Percentiles rank a stretch among this genome's conserved stretches.
Evolutionary conservation across 1,140 invertebrate species (phyloP).

Genomic region (Adelges cooleyi): DNA sequence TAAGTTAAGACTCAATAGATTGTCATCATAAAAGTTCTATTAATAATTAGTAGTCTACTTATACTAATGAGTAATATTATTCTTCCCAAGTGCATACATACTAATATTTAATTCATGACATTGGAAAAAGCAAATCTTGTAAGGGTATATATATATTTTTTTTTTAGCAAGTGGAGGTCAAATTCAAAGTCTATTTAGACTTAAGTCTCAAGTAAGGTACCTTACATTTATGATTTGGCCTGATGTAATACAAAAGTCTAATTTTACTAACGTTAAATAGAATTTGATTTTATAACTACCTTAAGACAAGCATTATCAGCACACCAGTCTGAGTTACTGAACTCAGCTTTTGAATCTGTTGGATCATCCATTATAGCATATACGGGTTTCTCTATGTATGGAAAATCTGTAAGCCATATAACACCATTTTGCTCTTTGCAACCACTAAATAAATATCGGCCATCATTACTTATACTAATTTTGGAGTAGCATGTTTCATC

Average conservation of each 20-base stretch:
- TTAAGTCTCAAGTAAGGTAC: not conserved
- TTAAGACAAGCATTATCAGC: not conserved
- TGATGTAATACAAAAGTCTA: not conserved
- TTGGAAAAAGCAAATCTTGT: too few species aligned
- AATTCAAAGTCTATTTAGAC: too few species aligned
- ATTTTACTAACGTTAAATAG: not conserved
- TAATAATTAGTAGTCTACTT: too few species aligned
- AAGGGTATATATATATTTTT: too few species aligned
- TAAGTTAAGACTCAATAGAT: too few species aligned
- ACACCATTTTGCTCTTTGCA: not conserved
- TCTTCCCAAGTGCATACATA: too few species aligned
- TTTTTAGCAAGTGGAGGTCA: too few species aligned
- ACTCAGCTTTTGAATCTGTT: not conserved
- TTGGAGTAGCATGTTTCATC: not conserved
- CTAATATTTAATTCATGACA: too few species aligned
- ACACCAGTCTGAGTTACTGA: slow-evolving; percentile 16
- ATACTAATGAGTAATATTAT: too few species aligned
- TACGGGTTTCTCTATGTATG: not conserved
- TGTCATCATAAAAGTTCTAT: too few species aligned
- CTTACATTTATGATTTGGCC: not conserved
- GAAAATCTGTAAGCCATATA: not conserved
- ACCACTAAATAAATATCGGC: not conserved
- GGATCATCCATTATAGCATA: not conserved
- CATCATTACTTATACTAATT: slow-evolving; percentile 8
- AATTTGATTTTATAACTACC: not conserved